Percentiles rank a stretch among this genome's conserved stretches.
These are phyloP conservation scores for Micromesistius poutassou DNA, from an alignment of 2,797 vertebrate species.

Conservation along the genomic window DNA sequence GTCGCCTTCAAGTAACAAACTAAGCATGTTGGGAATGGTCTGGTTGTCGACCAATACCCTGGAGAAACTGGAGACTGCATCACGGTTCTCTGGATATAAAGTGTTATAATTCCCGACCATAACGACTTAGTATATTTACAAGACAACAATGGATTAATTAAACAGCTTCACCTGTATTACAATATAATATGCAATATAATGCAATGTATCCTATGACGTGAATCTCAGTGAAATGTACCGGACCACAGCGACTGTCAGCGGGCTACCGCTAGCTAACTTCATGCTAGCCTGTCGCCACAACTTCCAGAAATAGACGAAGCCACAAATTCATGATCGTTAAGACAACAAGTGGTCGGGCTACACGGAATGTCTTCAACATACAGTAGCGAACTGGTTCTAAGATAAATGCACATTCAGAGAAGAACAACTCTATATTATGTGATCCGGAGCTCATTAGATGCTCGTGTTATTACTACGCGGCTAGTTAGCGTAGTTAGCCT, in stretches of 20 bases:
- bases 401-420: not conserved
- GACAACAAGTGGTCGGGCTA: constrained; percentile 48
- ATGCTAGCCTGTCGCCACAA: constrained; percentile 53
- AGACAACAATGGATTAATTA: not conserved
- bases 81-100: no score
- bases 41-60: not conserved
- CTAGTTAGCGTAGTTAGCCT: constrained; percentile 57
- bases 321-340: constrained; percentile 17
- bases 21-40: not conserved
- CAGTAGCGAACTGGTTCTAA: not conserved
- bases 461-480: constrained; percentile 46
- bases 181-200: no score
- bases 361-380: not conserved
- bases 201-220: not conserved
- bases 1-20: not conserved
- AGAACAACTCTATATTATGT: not conserved
- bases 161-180: not conserved
- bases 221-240: not conserved
- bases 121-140: not conserved
- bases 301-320: constrained; percentile 61
- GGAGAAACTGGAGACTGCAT: not conserved
- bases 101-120: not conserved
- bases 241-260: not conserved
- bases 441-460: not conserved
- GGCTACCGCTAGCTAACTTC: constrained; percentile 33